phyloP scores from a whole-genome alignment of 1,140 invertebrate species.

The Pseudomyrmex gracilis region DNA sequence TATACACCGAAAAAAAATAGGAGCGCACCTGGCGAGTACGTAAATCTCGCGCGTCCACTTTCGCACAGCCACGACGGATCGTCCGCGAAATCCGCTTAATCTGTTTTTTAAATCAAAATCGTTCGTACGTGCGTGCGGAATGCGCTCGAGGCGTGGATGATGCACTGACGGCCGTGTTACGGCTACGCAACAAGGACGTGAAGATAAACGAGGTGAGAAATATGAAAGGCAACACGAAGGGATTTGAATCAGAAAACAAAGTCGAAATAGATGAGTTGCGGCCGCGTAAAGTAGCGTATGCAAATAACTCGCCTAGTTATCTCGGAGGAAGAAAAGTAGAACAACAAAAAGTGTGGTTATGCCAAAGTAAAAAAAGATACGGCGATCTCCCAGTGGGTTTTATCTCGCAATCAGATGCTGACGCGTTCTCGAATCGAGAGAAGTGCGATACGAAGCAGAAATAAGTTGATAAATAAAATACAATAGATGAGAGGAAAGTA shows the following conservation, averaged over 20 bases:
- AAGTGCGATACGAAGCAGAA: conserved; percentile 58
- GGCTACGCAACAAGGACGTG: conserved; percentile 17
- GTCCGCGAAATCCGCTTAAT: conserved; percentile 32
- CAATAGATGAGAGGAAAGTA: conserved; percentile 56
- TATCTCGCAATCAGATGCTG: conserved; percentile 39
- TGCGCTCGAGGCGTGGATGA: conserved; percentile 4
- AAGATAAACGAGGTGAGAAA: conserved; percentile 40
- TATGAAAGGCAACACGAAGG: conserved; percentile 39
- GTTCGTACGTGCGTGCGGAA: neutral
- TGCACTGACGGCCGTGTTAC: conserved; percentile 11
- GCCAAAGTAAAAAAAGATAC: conserved; percentile 51
- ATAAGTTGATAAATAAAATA: conserved; percentile 45
- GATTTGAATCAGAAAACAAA: conserved; percentile 52
- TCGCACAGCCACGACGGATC: conserved; percentile 18
- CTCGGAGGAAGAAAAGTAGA: conserved; percentile 47
- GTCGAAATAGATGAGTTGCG: conserved; percentile 12
- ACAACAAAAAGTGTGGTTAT: conserved; percentile 47
- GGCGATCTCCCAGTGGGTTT: conserved; percentile 39
- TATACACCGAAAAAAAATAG: conserved; percentile 42
- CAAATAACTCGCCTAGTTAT: conserved; percentile 54
- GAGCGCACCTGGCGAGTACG: conserved; percentile 49
- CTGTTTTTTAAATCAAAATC: conserved; percentile 42
- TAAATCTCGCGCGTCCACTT: conserved; percentile 57
- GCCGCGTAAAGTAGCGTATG: conserved; percentile 25
- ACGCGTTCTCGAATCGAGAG: conserved; percentile 61